Evolutionary conservation across 2,113 vertebrate species (phyloP).

Genomic region (Symphodus melops): DNA sequence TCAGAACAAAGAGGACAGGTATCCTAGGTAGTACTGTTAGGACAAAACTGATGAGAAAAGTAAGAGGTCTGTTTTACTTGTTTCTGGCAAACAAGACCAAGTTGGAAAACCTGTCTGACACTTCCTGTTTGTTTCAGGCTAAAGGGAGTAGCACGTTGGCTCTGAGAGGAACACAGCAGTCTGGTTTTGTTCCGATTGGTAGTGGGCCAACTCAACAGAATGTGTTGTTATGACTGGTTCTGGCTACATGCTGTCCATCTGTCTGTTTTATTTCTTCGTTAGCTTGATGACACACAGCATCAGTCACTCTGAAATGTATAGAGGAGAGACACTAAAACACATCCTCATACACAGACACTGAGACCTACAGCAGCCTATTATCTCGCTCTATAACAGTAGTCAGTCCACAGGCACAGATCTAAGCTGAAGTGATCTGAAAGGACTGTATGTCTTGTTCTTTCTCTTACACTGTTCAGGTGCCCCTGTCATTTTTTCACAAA

Average conservation of each 20-base stretch:
- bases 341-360: background rate
- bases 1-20: background rate
- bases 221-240: constrained; percentile 30
- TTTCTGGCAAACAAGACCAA: background rate
- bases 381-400: constrained; percentile 15
- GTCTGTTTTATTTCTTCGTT: constrained; percentile 12
- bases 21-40: background rate
- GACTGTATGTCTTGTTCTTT: too few relatives aligned
- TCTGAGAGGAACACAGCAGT: constrained; percentile 14
- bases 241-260: constrained; percentile 38
- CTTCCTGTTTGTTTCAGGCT: background rate
- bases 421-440: too few relatives aligned
- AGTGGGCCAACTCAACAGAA: constrained; percentile 21
- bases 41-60: background rate
- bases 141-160: constrained; percentile 9
- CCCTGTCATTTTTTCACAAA: too few relatives aligned
- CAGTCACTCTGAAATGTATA: constrained; percentile 27
- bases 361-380: constrained; percentile 26
- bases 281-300: constrained; percentile 30
- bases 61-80: too few relatives aligned
- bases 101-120: background rate
- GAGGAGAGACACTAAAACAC: background rate
- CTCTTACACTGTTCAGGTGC: too few relatives aligned
- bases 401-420: constrained; percentile 12
- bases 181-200: constrained; percentile 21